These are phyloP conservation scores for Brachionus angularis DNA, from an alignment of 1,140 invertebrate genomes.

Conservation along the genomic window DNA sequence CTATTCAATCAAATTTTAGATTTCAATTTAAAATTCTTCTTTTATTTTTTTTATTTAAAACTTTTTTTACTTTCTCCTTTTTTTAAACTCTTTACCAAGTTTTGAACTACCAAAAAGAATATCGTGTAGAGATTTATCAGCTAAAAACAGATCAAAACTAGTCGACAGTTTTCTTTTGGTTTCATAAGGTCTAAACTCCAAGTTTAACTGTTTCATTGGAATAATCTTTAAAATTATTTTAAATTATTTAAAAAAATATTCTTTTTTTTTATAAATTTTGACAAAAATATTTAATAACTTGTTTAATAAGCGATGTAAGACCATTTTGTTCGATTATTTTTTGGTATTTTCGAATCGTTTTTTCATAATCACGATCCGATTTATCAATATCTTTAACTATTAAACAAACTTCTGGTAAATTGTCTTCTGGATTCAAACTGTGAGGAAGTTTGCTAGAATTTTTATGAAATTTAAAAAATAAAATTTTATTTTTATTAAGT, in stretches of 20 bases:
- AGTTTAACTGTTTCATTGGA: constrained; percentile 25
- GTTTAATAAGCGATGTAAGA: not conserved
- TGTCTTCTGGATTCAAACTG: not conserved
- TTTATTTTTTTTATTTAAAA: not conserved
- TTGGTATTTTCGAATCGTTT: constrained; percentile 38
- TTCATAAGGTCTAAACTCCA: constrained; percentile 36
- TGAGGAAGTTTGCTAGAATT: constrained; percentile 12
- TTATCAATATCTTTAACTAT: constrained; percentile 43
- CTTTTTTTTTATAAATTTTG: too few species aligned
- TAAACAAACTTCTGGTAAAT: not conserved
- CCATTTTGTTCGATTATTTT: constrained; percentile 15
- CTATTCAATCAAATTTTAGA: too few species aligned
- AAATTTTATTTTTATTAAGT: not conserved
- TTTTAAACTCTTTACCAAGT: constrained; percentile 27
- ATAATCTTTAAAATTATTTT: constrained; percentile 1
- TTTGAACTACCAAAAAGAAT: constrained; percentile 35
- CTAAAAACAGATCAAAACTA: constrained; percentile 39
- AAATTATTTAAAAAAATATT: not conserved
- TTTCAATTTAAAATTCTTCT: not conserved
- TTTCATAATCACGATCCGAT: constrained; percentile 40
- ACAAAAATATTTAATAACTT: not conserved
- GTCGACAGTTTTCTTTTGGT: constrained; percentile 18
- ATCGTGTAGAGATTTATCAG: constrained; percentile 29
- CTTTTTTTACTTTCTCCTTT: constrained; percentile 5
- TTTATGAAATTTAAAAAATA: not conserved